Percentiles rank a stretch among this genome's conserved stretches.
phyloP scores from a whole-genome alignment of 2,888 invertebrate species.

The Meganola albula region DNA sequence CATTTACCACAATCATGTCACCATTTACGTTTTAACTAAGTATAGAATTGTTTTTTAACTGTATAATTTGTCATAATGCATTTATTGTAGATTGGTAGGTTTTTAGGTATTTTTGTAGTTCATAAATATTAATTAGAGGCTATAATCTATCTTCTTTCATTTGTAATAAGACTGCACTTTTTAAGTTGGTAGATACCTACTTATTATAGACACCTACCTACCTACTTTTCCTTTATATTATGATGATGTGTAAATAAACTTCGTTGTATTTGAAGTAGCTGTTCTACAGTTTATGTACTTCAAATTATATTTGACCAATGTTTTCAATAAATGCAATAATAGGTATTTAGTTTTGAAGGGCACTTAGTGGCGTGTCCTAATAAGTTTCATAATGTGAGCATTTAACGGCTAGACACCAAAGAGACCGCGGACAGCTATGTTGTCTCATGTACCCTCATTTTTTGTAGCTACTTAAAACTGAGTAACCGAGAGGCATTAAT shows the following conservation, averaged over 20 bases:
- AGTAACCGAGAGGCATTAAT: constrained; percentile 35
- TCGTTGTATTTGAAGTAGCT: too few relatives aligned
- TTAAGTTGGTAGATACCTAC: too few relatives aligned
- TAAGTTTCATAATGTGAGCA: constrained; percentile 34
- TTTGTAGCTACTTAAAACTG: constrained; percentile 29
- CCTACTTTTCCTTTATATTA: too few relatives aligned
- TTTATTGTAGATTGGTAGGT: constrained; percentile 34
- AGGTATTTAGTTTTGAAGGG: constrained; percentile 2
- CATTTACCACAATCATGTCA: constrained; percentile 14
- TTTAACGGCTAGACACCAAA: constrained; percentile 75
- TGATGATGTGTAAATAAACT: too few relatives aligned
- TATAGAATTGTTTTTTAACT: too few relatives aligned
- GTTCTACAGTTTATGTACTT: too few relatives aligned
- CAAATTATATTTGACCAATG: too few relatives aligned
- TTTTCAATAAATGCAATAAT: too few relatives aligned
- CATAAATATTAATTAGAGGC: constrained; percentile 32
- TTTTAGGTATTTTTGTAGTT: too few relatives aligned
- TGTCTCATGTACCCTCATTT: constrained; percentile 35
- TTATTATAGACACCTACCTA: too few relatives aligned
- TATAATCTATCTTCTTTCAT: constrained; percentile 28
- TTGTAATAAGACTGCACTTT: too few relatives aligned
- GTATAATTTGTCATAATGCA: constrained; percentile 29
- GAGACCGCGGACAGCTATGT: constrained; percentile 41
- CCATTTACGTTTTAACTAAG: too few relatives aligned
- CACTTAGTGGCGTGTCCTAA: constrained; percentile 28